Evolutionary conservation across 2,797 vertebrate species (phyloP), one percentile per base, ranked within the genome.

Genomic region (Vultur gryphus): DNA sequence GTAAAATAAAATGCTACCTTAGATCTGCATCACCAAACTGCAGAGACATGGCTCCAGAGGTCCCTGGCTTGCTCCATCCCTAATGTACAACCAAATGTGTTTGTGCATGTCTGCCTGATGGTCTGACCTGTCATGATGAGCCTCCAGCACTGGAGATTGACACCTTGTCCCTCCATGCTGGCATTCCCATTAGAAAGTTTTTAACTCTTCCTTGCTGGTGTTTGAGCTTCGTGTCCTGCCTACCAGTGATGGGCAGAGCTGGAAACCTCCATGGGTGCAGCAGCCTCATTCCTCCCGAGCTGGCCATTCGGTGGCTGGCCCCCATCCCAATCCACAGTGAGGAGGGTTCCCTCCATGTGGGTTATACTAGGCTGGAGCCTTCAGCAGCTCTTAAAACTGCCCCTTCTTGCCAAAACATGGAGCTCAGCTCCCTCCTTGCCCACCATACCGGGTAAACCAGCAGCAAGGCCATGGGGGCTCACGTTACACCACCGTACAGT

Each of bases 391-490:
- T 64, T 87, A 35, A 33, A 89, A 71, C 10, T 77, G 44, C 13
- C 51, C 15, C 5, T 52, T 89, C 67, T 33, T 55, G 31, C 7
- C 49, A 28, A 71, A 80, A 66, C 41, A 51, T 0, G 1, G 44
- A 39, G 25, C 39, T 59, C 33, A 73, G 57, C 48, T 86, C 43
- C 33, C 62, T 61, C 33, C 46, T 70, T 4, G 4, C 49, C 79
- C 16, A 10, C 24, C 25, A 13, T 2, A 1, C 31, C 0, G 0
- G n/a, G 16, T 35, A 54, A 75, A 65, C 7, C 46, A 88, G 66
- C 37, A 79, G 55, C 44, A 67, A 84, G 28, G 37, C 70, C 84
- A 73, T 2, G 4, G 43, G 44, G 35, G 18, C 11, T 67, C 9
- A 3, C 4, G 6, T 46, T 43, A 8, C 44, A 33, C 31, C 21